Evolutionary conservation across 2,797 vertebrate species (phyloP).

Genomic region (Limnodromus scolopaceus): DNA sequence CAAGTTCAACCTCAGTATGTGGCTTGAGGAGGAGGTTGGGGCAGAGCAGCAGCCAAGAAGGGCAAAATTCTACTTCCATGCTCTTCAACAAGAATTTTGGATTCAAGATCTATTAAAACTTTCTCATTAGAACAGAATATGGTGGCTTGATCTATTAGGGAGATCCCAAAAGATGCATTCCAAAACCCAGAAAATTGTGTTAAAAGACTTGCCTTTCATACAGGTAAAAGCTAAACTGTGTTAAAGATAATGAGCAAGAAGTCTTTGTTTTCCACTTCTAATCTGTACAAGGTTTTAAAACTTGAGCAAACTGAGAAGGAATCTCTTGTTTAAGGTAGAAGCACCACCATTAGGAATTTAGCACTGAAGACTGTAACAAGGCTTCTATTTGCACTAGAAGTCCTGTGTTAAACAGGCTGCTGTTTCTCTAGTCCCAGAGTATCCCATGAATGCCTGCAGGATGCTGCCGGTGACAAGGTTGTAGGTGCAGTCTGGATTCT

Average conservation of each 20-base stretch:
- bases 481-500: neutral
- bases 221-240: neutral
- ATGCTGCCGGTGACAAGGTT: neutral
- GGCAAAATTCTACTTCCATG: neutral
- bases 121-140: neutral
- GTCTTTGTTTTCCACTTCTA: neutral
- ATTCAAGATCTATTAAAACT: neutral
- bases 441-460: neutral
- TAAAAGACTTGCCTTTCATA: neutral
- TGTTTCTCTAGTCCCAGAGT: neutral
- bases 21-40: neutral
- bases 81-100: neutral
- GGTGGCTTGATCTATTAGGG: neutral
- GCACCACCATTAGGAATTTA: neutral
- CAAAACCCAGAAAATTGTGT: neutral
- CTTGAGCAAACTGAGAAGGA: neutral
- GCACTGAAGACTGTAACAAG: neutral
- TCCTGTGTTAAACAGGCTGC: neutral
- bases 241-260: neutral
- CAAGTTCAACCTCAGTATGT: neutral
- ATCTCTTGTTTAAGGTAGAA: neutral
- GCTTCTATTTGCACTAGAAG: rapidly evolving
- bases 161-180: neutral
- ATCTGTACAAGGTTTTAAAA: neutral
- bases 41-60: neutral